Conservation (phyloP, 2,113 vertebrate genomes). For the Delphinus delphis region DNA sequence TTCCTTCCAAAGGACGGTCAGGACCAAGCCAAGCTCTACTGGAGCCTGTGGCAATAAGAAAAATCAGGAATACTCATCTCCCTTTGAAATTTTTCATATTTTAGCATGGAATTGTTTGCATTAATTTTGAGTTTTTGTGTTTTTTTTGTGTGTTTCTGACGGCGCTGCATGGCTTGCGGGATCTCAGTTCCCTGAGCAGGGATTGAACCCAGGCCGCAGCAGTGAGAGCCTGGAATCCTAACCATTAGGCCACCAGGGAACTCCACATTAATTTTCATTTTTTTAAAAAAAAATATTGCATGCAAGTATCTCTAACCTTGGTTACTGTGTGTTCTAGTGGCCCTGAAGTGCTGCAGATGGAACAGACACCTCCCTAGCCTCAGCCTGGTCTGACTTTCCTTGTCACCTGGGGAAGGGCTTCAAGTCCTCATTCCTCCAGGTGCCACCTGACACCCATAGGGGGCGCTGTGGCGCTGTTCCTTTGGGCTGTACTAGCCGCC, state of each 20-base stretch:
- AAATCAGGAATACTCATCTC: neutral
- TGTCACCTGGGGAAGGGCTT: neutral
- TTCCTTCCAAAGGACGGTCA: neutral
- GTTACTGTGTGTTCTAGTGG: neutral
- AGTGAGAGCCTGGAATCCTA: neutral
- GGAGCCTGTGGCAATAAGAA: neutral
- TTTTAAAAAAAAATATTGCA: neutral
- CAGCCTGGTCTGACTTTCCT: neutral
- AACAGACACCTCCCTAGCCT: fast-evolving
- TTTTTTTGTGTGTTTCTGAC: too few species aligned
- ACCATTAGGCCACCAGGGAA: neutral
- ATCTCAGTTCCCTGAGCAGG: neutral
- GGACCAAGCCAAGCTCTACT: neutral
- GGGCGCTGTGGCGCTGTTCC: too few species aligned
- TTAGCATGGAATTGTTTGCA: neutral
- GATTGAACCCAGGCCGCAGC: neutral
- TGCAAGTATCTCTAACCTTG: neutral
- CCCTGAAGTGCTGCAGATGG: fast-evolving
- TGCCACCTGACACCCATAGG: neutral
- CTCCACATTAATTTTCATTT: neutral
- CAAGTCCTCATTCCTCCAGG: fast-evolving
- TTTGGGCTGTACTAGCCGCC: too few species aligned
- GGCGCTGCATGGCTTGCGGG: neutral
- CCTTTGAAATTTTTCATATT: neutral
- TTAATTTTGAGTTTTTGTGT: neutral